These are phyloP conservation scores for Bos taurus DNA, from an alignment of 2,113 vertebrate genomes.

Conservation along the genomic window DNA sequence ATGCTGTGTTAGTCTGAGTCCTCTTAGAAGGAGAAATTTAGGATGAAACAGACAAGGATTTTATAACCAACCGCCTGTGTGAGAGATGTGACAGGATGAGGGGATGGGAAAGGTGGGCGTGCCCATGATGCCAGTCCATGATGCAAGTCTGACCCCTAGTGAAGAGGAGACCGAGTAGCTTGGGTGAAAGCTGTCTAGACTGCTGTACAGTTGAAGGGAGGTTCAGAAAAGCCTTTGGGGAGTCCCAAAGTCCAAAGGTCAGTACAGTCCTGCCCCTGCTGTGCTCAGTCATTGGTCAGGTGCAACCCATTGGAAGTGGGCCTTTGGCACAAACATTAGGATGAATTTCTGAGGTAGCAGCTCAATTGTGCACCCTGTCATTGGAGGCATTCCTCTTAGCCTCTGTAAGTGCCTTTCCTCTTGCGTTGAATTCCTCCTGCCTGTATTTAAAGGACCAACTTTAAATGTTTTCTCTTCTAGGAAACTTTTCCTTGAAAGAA, in stretches of 20 bases:
- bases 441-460: not conserved
- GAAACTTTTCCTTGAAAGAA: conserved; percentile 24
- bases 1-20: not conserved
- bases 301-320: not conserved
- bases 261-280: not conserved
- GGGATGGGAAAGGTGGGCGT: not conserved
- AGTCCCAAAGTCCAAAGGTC: not conserved
- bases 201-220: not conserved
- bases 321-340: not conserved
- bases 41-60: not conserved
- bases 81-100: not conserved
- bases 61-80: not conserved
- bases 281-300: not conserved
- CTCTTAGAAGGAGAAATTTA: not conserved
- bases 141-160: conserved; percentile 17
- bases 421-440: not conserved
- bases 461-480: conserved; percentile 12
- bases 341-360: not conserved
- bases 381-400: not conserved
- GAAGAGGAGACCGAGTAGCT: not conserved
- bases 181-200: not conserved
- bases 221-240: not conserved
- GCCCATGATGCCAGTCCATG: not conserved
- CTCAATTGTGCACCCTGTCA: not conserved
- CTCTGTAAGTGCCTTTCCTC: not conserved